These are phyloP conservation scores for Xylota segnis DNA, from an alignment of 2,888 invertebrate genomes.

Conservation along the genomic window DNA sequence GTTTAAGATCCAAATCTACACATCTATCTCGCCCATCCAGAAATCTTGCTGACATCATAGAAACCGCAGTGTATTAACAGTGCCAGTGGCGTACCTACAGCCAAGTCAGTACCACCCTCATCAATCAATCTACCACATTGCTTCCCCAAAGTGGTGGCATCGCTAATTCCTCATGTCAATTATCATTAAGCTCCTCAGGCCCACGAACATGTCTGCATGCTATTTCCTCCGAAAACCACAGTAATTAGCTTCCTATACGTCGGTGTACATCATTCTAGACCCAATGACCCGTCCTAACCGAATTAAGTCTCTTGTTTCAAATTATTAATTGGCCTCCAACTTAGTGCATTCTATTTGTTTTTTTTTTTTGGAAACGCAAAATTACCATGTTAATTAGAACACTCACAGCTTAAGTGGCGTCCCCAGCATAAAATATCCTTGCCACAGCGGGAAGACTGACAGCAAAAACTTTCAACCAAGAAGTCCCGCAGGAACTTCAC, in stretches of 20 bases:
- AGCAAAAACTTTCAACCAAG: neutral
- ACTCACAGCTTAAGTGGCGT: neutral
- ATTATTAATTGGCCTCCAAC: neutral
- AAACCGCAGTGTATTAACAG: neutral
- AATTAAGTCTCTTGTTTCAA: neutral
- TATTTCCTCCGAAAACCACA: neutral
- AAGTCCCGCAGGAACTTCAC: neutral
- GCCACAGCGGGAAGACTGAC: neutral
- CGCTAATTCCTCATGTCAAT: neutral
- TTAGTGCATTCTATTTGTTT: constrained; percentile 5
- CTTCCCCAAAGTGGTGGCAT: neutral
- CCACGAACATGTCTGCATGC: neutral
- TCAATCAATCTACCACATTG: constrained; percentile 1
- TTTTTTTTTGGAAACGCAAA: neutral
- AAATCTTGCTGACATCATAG: neutral
- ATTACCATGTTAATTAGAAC: constrained; percentile 30
- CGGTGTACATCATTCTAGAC: too few species aligned
- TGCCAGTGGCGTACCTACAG: neutral
- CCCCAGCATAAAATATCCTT: neutral
- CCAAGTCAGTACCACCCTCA: neutral
- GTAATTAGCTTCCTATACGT: neutral
- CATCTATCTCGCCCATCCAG: too few species aligned
- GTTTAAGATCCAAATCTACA: too few species aligned
- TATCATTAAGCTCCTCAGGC: neutral
- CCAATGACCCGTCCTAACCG: neutral